A percentile compares a stretch with the other conserved stretches of the same genome.
phyloP scores from a whole-genome alignment of 1,140 invertebrate genomes.

The Delia radicum region DNA sequence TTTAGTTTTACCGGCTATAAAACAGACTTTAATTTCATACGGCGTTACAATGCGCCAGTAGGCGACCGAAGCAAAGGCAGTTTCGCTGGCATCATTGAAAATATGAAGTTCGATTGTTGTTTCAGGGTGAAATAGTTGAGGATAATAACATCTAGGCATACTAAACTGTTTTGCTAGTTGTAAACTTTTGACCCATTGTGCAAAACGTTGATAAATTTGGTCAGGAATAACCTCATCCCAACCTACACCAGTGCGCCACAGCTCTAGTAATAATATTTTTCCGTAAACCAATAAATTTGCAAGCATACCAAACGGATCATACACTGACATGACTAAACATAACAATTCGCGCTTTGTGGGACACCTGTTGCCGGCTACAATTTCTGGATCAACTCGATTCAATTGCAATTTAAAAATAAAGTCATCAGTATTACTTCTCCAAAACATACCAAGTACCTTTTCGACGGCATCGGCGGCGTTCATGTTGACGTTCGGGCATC shows the following conservation, averaged over 20 bases:
- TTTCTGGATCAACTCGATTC: too few species aligned
- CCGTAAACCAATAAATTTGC: too few species aligned
- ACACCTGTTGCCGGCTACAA: too few species aligned
- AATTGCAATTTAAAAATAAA: too few species aligned
- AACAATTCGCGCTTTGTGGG: too few species aligned
- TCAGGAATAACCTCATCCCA: background rate
- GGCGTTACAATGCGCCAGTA: background rate
- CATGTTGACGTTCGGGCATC: too few species aligned
- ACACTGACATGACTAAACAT: too few species aligned
- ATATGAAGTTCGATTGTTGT: background rate
- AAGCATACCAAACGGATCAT: too few species aligned
- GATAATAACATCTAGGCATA: background rate
- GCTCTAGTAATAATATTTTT: background rate
- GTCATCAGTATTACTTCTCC: too few species aligned
- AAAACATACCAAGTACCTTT: too few species aligned
- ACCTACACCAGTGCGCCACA: background rate
- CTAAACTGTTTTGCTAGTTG: background rate
- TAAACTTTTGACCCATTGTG: background rate
- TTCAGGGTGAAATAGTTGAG: too few species aligned
- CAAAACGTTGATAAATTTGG: background rate
- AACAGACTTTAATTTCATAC: background rate
- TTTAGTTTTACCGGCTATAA: constrained; percentile 12
- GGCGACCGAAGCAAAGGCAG: background rate
- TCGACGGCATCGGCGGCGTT: too few species aligned
- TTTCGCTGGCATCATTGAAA: constrained; percentile 22